A percentile compares a stretch with the other conserved stretches of the same genome.
Evolutionary conservation across 2,888 invertebrate species (phyloP).

Genomic region (Sisyra terminalis): DNA sequence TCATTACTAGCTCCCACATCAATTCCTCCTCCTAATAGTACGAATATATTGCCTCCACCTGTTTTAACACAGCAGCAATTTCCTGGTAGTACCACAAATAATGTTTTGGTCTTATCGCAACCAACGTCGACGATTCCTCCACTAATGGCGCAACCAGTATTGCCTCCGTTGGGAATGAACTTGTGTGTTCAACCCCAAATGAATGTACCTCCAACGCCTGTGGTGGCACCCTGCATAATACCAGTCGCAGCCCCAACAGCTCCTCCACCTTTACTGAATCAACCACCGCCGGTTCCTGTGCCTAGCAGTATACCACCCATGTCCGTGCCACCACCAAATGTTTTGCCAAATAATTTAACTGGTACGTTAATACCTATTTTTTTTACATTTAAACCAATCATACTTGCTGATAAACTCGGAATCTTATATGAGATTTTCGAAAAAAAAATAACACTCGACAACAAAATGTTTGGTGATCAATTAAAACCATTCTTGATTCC

Average conservation of each 20-base stretch:
- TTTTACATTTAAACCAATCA: background rate
- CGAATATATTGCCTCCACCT: constrained; percentile 5
- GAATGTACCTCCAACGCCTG: constrained; percentile 20
- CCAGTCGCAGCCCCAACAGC: constrained; percentile 10
- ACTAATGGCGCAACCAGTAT: constrained; percentile 25
- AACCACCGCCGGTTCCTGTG: constrained; percentile 16
- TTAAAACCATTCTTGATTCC: no score
- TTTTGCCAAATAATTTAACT: constrained; percentile 7
- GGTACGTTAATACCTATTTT: background rate
- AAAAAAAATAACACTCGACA: no score
- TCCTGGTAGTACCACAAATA: constrained; percentile 11
- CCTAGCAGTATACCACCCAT: constrained; percentile 23
- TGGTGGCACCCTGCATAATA: constrained; percentile 14
- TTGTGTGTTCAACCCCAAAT: constrained; percentile 15
- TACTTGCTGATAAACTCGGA: no score
- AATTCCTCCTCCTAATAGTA: constrained; percentile 10
- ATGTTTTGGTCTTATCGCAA: constrained; percentile 9
- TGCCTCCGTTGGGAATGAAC: constrained; percentile 22
- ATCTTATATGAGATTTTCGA: no score
- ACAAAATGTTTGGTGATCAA: no score
- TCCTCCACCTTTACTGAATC: constrained; percentile 21
- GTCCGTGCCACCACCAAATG: constrained; percentile 29
- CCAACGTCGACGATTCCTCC: constrained; percentile 20
- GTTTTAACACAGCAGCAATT: constrained; percentile 5
- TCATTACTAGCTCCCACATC: constrained; percentile 10